These are phyloP conservation scores for Drosophila repletoides DNA, from an alignment of 1,140 invertebrate species.

Conservation along the genomic window DNA sequence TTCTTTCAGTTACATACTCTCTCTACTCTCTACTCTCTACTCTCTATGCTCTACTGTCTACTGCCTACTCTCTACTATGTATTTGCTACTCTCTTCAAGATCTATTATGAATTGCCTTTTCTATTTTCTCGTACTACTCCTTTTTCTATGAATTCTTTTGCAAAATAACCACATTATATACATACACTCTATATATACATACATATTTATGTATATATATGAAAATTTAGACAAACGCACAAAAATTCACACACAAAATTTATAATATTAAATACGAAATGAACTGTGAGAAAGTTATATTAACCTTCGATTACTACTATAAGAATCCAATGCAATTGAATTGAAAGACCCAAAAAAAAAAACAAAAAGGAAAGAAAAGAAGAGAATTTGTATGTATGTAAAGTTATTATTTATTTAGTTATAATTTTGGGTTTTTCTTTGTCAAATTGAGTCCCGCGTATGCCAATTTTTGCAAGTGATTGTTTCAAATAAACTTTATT, in stretches of 20 bases:
- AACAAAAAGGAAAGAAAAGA: neutral
- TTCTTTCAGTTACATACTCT: constrained; percentile 22
- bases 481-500: constrained; percentile 28
- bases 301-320: constrained; percentile 36
- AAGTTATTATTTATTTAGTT: constrained; percentile 49
- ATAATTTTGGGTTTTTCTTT: too few species aligned
- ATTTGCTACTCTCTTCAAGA: constrained; percentile 11
- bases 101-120: constrained; percentile 58
- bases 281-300: constrained; percentile 42
- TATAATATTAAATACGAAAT: constrained; percentile 36
- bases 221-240: constrained; percentile 57
- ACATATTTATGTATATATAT: constrained; percentile 41
- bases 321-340: constrained; percentile 62
- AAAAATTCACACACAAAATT: constrained; percentile 68
- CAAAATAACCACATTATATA: constrained; percentile 72
- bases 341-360: constrained; percentile 31
- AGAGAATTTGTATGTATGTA: constrained; percentile 72
- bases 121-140: constrained; percentile 39
- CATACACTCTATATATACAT: constrained; percentile 60
- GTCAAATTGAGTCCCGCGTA: too few species aligned
- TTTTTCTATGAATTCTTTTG: constrained; percentile 65
- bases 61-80: constrained; percentile 22
- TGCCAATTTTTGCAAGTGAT: constrained; percentile 47
- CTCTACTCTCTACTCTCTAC: constrained; percentile 18
- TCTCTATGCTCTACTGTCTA: constrained; percentile 13